These are phyloP conservation scores for Crotalus tigris DNA, from an alignment of 2,113 vertebrate genomes.

Conservation along the genomic window DNA sequence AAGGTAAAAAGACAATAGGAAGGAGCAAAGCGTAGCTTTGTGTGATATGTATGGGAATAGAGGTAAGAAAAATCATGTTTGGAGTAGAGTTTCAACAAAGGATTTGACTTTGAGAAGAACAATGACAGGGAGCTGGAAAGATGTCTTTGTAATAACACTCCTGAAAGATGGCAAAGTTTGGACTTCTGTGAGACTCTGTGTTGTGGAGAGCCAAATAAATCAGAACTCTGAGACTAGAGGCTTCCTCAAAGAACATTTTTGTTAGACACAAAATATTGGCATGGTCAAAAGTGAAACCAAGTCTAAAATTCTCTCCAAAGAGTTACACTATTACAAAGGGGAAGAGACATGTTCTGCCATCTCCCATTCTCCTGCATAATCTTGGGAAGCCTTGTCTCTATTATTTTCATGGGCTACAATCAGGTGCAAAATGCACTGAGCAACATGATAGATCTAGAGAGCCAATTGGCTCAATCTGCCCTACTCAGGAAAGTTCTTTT, in stretches of 20 bases:
- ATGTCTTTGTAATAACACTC: background rate
- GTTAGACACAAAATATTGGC: too few species aligned
- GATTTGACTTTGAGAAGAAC: background rate
- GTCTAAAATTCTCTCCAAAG: too few species aligned
- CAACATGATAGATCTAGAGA: too few species aligned
- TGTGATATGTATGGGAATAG: background rate
- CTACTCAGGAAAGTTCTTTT: too few species aligned
- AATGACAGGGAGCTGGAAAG: background rate
- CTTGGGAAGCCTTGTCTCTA: background rate
- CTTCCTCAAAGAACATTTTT: too few species aligned
- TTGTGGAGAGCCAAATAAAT: too few species aligned
- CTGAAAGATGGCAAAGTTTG: background rate
- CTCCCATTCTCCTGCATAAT: background rate
- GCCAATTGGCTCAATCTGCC: too few species aligned
- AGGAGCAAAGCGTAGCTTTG: background rate
- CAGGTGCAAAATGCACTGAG: too few species aligned
- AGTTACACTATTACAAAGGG: too few species aligned
- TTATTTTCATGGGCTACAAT: background rate
- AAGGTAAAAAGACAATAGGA: background rate
- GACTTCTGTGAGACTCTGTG: background rate
- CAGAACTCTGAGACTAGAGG: too few species aligned
- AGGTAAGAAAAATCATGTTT: background rate
- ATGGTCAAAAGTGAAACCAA: too few species aligned
- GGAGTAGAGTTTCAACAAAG: background rate
- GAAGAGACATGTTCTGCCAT: background rate